Conservation (phyloP, 2,888 invertebrate species). For the Monoplex corrugatus region DNA sequence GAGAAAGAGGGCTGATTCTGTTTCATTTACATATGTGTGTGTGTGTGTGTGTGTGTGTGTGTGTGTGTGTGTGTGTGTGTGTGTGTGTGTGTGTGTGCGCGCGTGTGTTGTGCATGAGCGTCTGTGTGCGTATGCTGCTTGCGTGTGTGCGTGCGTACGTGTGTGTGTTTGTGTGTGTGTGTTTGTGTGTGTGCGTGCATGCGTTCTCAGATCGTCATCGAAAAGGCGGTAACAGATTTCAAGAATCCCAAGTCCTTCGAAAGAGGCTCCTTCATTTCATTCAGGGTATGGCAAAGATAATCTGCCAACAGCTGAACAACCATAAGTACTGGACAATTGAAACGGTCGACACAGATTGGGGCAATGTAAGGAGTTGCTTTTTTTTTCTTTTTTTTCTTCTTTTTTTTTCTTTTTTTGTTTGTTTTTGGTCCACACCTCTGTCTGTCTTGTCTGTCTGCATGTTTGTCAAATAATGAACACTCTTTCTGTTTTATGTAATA, state of each 20-base stretch:
- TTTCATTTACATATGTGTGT: too few species aligned
- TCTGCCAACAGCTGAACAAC: conserved; percentile 72
- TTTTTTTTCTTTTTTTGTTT: neutral
- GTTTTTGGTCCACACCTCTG: neutral
- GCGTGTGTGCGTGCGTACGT: too few species aligned
- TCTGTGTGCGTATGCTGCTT: too few species aligned
- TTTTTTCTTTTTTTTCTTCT: neutral
- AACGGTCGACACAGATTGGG: conserved; percentile 60
- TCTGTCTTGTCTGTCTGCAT: neutral
- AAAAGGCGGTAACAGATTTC: conserved; percentile 47
- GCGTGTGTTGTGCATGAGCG: too few species aligned
- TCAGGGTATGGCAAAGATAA: too few species aligned
- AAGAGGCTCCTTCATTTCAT: conserved; percentile 54
- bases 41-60: too few species aligned
- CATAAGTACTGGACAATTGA: conserved; percentile 70
- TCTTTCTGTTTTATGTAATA: too few species aligned
- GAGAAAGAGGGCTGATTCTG: too few species aligned
- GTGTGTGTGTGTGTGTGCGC: too few species aligned
- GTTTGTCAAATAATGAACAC: too few species aligned
- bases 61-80: too few species aligned
- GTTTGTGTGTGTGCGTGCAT: too few species aligned
- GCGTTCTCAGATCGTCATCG: conserved; percentile 46
- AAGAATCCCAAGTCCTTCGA: conserved; percentile 46
- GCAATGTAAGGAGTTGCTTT: conserved; percentile 47
- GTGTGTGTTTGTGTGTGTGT: neutral